Percentiles rank a stretch among this genome's conserved stretches.
These are phyloP conservation scores for Eueides isabella DNA, from an alignment of 1,140 invertebrate genomes.

Conservation along the genomic window DNA sequence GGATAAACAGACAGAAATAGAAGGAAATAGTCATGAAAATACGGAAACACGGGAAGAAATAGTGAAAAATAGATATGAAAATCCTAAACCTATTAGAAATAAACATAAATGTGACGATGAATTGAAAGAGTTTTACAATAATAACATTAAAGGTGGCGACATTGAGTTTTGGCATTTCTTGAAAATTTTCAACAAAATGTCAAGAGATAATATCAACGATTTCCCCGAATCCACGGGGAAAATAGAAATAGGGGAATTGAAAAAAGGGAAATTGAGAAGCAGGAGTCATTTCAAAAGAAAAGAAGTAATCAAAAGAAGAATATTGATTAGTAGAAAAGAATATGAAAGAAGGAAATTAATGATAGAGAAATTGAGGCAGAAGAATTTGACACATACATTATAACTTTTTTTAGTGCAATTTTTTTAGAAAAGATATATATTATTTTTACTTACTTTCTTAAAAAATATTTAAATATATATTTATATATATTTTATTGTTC, in stretches of 20 bases:
- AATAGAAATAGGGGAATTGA: not conserved
- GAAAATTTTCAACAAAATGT: constrained; percentile 70
- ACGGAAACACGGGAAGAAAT: constrained; percentile 20
- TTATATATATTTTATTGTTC: no score
- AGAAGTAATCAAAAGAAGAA: constrained; percentile 14
- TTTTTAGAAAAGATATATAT: not conserved
- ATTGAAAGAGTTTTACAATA: constrained; percentile 65
- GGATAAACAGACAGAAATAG: constrained; percentile 23
- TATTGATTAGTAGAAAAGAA: constrained; percentile 42
- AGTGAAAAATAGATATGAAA: constrained; percentile 29
- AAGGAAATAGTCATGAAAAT: constrained; percentile 35
- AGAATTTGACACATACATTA: not conserved
- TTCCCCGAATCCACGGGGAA: constrained; percentile 35
- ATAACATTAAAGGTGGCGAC: constrained; percentile 64
- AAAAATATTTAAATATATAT: no score
- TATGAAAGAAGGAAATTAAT: constrained; percentile 37
- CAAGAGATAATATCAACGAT: constrained; percentile 57
- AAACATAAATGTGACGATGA: constrained; percentile 67
- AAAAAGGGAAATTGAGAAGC: not conserved
- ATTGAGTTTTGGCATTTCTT: constrained; percentile 74
- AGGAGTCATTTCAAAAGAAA: not conserved
- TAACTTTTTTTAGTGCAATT: constrained; percentile 1
- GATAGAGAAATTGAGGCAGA: constrained; percentile 32
- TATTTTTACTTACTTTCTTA: not conserved
- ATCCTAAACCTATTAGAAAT: constrained; percentile 60